Base-by-base conservation (phyloP, 2,888 invertebrate species). In the Nymphalis urticae region DNA sequence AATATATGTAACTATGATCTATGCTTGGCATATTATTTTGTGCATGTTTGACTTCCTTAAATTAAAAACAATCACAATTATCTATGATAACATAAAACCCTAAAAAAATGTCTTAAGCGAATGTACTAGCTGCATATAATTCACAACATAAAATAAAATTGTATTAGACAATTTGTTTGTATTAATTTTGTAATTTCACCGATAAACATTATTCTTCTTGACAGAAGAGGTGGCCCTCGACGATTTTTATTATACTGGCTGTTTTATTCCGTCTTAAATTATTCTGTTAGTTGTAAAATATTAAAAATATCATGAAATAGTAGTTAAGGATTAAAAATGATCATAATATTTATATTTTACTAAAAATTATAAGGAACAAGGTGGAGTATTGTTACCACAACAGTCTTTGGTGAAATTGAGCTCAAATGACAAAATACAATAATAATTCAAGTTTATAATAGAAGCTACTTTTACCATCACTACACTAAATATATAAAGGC, bases 361-460 rank as follows among this genome's bases (percentile, higher is more conserved):
- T 32, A 17, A 17, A 58, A 58, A 58, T 32, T 58, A 58, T 58
- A 42, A 42, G 58, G 61, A 61, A 47, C 61, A 61, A 27, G 48
- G n/a, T 61, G 10, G 27, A 10, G 10, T 16, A 19, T 50, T 9
- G 17, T 10, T 24, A 61, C 61, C 47, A 48, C 53, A 66, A 67
- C 86, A 86, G 88, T 90, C 90, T 90, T 90, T 89, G 88, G 89
- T 84, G 80, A 83, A 75, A 80, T 88, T 89, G 89, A 90, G 88
- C 88, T 80, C 77, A 83, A 77, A 78, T 77, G 74, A 69, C 54
- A 66, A 62, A 27, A 21, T 66, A 66, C 64, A 62, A 60, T 32
- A 66, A 61, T 32, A 32, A 32, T 32, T 42, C 42, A 67, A 24
- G 5, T 19, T 36, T 42, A 63, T 62, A 16, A 32, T 56, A 66